A percentile compares a stretch with the other conserved stretches of the same genome.
Conservation (phyloP, 2,888 invertebrate species). For the Slavum lentiscoides region DNA sequence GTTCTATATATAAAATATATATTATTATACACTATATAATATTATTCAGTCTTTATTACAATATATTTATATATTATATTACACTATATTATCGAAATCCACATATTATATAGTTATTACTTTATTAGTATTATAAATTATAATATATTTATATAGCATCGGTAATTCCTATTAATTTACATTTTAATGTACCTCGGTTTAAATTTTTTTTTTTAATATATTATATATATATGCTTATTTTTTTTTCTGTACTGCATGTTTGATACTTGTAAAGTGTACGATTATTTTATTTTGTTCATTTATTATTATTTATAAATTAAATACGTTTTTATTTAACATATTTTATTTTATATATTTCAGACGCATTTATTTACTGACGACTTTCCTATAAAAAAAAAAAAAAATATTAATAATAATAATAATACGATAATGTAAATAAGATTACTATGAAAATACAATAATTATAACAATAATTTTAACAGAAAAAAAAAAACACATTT, state of each 20-base stretch:
- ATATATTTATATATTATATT: neutral
- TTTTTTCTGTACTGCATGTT: constrained; percentile 36
- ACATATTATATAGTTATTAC: constrained; percentile 14
- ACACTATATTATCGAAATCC: constrained; percentile 4
- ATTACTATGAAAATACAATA: constrained; percentile 28
- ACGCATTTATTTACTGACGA: neutral
- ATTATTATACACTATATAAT: constrained; percentile 6
- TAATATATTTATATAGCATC: constrained; percentile 15
- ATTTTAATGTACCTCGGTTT: constrained; percentile 18
- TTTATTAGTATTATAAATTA: constrained; percentile 21
- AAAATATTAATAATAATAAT: neutral
- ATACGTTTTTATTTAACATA: constrained; percentile 45
- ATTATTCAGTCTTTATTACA: constrained; percentile 23
- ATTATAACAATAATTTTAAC: constrained; percentile 38
- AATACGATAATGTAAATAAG: constrained; percentile 30
- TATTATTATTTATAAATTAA: constrained; percentile 29
- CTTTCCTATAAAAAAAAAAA: no score
- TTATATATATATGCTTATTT: constrained; percentile 23
- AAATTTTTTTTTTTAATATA: neutral
- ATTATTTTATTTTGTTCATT: constrained; percentile 40
- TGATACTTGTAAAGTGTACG: constrained; percentile 50
- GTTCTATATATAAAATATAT: constrained; percentile 24
- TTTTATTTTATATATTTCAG: constrained; percentile 28
- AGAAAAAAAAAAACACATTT: constrained; percentile 13
- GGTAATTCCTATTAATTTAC: constrained; percentile 46